Conservation (phyloP, 2,113 vertebrate genomes). For the Heptranchias perlo region DNA sequence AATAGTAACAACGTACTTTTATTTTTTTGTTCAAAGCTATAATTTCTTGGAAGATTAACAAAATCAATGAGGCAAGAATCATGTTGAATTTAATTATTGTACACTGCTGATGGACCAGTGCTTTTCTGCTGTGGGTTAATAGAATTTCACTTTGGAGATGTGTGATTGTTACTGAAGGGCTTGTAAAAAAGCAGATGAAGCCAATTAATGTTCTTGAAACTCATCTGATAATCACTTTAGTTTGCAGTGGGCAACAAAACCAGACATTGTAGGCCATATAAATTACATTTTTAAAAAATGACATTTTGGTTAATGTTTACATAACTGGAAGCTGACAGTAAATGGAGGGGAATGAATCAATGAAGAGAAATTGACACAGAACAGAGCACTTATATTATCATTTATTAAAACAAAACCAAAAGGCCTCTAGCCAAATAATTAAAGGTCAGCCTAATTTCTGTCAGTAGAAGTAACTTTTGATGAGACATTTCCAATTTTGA, state of each 20-base stretch:
- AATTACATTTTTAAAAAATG: neutral
- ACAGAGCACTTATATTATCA: neutral
- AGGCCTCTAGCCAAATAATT: conserved; percentile 8
- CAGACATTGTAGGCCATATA: neutral
- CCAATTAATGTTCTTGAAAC: neutral
- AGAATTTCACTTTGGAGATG: too few relatives aligned
- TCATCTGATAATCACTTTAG: neutral
- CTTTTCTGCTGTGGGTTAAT: neutral
- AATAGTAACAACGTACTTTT: neutral
- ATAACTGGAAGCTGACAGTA: conserved; percentile 3
- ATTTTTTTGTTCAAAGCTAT: neutral
- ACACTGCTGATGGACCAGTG: neutral
- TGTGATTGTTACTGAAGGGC: neutral
- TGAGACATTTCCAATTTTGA: neutral
- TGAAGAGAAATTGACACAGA: neutral
- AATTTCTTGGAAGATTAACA: neutral
- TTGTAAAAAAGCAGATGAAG: neutral
- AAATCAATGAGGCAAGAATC: neutral
- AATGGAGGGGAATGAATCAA: neutral
- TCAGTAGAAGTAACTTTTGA: neutral
- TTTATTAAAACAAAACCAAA: conserved; percentile 11
- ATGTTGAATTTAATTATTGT: neutral
- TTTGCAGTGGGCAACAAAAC: neutral
- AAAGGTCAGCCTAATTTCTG: neutral
- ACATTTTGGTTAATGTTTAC: neutral